phyloP scores from a whole-genome alignment of 2,888 invertebrate species.

The Idaea straminata region DNA sequence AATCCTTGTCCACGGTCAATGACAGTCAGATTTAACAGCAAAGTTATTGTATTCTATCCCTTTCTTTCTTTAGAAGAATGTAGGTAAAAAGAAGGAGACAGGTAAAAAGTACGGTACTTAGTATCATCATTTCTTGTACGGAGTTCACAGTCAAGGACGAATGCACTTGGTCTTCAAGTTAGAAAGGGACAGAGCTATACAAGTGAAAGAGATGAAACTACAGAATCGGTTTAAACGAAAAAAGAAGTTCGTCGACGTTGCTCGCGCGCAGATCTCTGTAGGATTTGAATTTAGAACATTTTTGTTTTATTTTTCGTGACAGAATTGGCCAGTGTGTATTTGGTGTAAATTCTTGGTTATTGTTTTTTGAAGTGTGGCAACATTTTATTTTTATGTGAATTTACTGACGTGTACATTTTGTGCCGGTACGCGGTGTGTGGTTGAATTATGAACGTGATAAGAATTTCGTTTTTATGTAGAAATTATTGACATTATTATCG shows the following conservation, averaged over 20 bases:
- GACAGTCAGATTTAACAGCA: constrained; percentile 64
- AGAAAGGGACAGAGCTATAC: constrained; percentile 42
- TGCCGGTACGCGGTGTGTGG: constrained; percentile 36
- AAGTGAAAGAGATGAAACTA: constrained; percentile 40
- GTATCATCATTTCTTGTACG: constrained; percentile 49
- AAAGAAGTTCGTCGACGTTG: constrained; percentile 53
- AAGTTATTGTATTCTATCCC: constrained; percentile 48
- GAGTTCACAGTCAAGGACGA: constrained; percentile 72
- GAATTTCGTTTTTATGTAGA: not conserved
- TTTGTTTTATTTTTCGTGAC: constrained; percentile 23
- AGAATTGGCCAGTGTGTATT: constrained; percentile 31
- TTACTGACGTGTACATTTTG: constrained; percentile 51
- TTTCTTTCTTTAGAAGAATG: constrained; percentile 41
- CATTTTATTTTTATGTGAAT: constrained; percentile 33
- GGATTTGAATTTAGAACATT: constrained; percentile 41
- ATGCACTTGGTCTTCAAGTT: constrained; percentile 53
- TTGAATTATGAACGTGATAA: not conserved
- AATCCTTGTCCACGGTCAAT: constrained; percentile 72
- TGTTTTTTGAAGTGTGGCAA: constrained; percentile 43
- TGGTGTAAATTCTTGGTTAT: constrained; percentile 28
- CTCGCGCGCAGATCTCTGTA: constrained; percentile 45
- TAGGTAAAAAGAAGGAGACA: constrained; percentile 39
- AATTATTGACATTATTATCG: not conserved
- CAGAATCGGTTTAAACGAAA: constrained; percentile 48
- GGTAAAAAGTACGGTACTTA: constrained; percentile 61